Conservation (phyloP, 2,113 vertebrate genomes). For the Cervus canadensis region DNA sequence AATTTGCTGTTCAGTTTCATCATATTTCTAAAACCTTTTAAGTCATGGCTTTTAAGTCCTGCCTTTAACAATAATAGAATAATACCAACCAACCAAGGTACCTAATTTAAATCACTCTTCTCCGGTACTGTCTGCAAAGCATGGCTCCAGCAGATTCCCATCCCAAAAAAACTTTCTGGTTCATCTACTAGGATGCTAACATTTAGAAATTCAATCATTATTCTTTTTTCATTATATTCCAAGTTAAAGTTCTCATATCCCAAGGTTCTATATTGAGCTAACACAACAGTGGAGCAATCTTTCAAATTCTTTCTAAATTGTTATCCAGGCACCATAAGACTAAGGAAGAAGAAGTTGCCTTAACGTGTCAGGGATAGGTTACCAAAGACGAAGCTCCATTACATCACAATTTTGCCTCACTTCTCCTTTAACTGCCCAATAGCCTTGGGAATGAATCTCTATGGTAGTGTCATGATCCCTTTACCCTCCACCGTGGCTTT, state of each 20-base stretch:
- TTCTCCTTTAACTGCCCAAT: constrained; percentile 34
- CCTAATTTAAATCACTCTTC: neutral
- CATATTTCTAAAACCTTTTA: neutral
- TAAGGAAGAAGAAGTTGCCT: neutral
- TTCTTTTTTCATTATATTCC: neutral
- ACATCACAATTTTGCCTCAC: constrained; percentile 42
- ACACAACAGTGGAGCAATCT: neutral
- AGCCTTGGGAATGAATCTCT: neutral
- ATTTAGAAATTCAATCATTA: constrained; percentile 26
- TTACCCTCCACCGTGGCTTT: neutral
- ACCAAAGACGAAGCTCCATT: neutral
- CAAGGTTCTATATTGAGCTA: neutral
- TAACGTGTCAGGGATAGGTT: constrained; percentile 18
- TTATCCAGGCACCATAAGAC: neutral
- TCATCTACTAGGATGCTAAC: neutral
- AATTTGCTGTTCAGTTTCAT: neutral
- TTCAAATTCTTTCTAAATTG: neutral
- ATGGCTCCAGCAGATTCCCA: neutral
- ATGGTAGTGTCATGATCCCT: neutral
- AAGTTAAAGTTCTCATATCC: neutral
- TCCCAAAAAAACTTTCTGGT: neutral
- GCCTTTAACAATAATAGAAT: neutral
- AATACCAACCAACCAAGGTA: neutral
- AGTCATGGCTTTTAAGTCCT: neutral
- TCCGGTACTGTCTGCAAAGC: neutral